These are phyloP conservation scores for Sphaerophoria taeniata DNA, from an alignment of 2,888 invertebrate genomes.

Conservation along the genomic window DNA sequence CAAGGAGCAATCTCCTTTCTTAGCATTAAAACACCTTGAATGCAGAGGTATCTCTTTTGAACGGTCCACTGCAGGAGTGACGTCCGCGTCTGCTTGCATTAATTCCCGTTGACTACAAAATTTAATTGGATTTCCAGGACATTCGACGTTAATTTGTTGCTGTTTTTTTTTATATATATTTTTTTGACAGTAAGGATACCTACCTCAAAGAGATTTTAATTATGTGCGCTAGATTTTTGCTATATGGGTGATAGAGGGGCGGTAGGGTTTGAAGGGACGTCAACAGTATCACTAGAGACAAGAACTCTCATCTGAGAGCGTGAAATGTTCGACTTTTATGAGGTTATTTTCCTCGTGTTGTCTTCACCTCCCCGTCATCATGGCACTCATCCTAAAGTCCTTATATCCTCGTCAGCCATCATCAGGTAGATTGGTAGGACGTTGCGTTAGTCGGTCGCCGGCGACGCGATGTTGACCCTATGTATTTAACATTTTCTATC, in stretches of 20 bases:
- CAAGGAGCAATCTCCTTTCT: conserved; percentile 30
- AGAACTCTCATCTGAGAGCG: conserved; percentile 17
- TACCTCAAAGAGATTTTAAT: conserved; percentile 66
- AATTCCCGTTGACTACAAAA: conserved; percentile 64
- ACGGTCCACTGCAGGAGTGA: background rate
- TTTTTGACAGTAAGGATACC: conserved; percentile 29
- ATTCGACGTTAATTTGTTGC: conserved; percentile 64
- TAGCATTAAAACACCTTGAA: conserved; percentile 47
- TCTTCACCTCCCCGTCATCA: conserved; percentile 42
- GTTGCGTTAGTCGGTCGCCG: background rate
- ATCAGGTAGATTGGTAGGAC: conserved; percentile 5
- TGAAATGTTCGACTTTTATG: conserved; percentile 56
- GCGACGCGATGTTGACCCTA: conserved; percentile 60
- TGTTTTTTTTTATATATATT: conserved; percentile 34
- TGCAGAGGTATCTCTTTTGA: conserved; percentile 8
- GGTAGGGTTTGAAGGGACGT: conserved; percentile 4
- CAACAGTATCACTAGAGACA: conserved; percentile 43
- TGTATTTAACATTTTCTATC: conserved; percentile 40
- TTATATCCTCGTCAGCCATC: conserved; percentile 9
- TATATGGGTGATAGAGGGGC: background rate
- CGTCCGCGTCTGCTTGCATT: conserved; percentile 48
- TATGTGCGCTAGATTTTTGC: conserved; percentile 53
- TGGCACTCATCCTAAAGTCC: conserved; percentile 18
- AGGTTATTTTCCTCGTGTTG: conserved; percentile 62
- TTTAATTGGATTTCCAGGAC: conserved; percentile 73